Base-by-base conservation (phyloP, 2,888 invertebrate species). In the Argyresthia albistria region DNA sequence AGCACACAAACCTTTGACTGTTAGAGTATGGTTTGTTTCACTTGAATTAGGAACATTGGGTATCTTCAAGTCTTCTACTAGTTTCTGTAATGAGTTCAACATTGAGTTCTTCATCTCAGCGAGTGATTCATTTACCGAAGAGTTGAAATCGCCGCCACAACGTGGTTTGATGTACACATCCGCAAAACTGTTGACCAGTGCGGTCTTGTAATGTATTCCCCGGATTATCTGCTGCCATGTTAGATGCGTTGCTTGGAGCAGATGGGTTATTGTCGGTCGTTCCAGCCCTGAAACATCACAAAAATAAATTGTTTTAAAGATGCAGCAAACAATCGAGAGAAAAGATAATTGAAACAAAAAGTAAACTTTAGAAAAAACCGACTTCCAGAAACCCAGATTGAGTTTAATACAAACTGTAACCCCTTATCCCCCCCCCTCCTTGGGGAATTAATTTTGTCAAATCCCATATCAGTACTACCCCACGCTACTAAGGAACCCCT, bases 121-220 rank as follows among this genome's bases (percentile, higher is more conserved):
- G 4, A 90, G 64, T 9, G 89, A 80, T 45, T 80, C 72, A 55
- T 72, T 84, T 0, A 74, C 55, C 15, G 66, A 69, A 0, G 74
- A 64, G 4, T 72, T 64, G 3, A 82, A 77, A 54, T 89, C 86
- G 4, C 71, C 71, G 1, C 83, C 81, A 51, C 79, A 80, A 60
- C 89, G 77, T 0, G 90, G 81, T 60, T 90, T 89, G 4, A 91
- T 88, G 64, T 93, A 94, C 11, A 93, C 90, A 65, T 93, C 93
- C 0, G 89, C 73, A 58, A 91, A 91, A 54, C 91, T 88, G 50
- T 86, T 88, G 3, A 75, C 60, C 55, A 93, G 76, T 0, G 93
- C 91, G n/a, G 78, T 75, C 10, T 68, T 63, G n/a, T 82, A 67
- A 0, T 88, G 68, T 51, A 90, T 88, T 0, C 93, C 93, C 50